Evolutionary conservation across 2,797 vertebrate species (phyloP).

Genomic region (Chiloscyllium punctatum): DNA sequence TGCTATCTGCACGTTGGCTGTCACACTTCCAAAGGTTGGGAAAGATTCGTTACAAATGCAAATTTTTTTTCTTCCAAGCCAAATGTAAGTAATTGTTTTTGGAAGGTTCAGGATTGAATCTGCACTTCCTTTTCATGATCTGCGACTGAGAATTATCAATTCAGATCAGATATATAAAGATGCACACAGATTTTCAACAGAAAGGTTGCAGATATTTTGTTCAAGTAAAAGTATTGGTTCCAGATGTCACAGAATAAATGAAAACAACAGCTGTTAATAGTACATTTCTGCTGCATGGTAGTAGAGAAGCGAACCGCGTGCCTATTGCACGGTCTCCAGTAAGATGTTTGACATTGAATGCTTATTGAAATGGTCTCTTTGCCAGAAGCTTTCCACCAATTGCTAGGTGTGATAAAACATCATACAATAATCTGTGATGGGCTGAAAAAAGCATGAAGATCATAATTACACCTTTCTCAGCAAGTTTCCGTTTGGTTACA

Average conservation of each 20-base stretch:
- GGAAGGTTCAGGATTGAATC: neutral
- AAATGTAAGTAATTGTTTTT: neutral
- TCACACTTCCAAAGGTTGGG: neutral
- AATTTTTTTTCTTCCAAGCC: neutral
- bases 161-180: neutral
- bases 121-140: neutral
- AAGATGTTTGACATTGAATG: neutral
- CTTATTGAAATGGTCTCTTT: neutral
- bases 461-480: neutral
- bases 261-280: slow-evolving; percentile 8
- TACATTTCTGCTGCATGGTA: neutral
- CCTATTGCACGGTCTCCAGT: neutral
- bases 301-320: neutral
- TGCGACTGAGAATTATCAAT: neutral
- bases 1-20: neutral
- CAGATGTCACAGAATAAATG: neutral
- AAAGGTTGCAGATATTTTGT: neutral
- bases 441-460: neutral
- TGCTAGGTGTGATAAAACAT: neutral
- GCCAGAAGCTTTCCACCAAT: neutral
- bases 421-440: neutral
- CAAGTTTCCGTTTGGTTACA: neutral
- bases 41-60: neutral
- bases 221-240: neutral
- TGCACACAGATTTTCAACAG: neutral